Percentiles rank a stretch among this genome's conserved stretches.
These are phyloP conservation scores for Drosophila ogumai DNA, from an alignment of 1,140 invertebrate species.

Conservation along the genomic window DNA sequence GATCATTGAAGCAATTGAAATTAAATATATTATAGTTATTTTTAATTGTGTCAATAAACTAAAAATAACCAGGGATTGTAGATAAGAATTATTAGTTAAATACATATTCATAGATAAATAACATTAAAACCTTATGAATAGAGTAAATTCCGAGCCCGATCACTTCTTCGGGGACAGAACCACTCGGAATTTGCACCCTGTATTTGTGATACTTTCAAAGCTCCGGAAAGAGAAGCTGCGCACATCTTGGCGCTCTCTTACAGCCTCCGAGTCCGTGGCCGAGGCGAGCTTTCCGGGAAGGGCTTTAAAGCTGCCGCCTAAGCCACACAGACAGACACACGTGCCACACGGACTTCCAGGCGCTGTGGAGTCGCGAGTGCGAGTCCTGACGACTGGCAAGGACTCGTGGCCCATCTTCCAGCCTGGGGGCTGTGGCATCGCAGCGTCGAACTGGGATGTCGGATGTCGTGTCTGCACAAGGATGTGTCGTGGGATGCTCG, in stretches of 20 bases:
- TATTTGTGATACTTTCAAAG: conserved; percentile 1
- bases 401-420: conserved; percentile 45
- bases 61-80: too few relatives aligned
- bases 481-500: conserved; percentile 46
- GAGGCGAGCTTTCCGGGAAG: conserved; percentile 37
- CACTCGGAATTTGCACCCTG: conserved; percentile 14
- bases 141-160: conserved; percentile 8
- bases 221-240: conserved; percentile 16
- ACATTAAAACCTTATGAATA: not conserved
- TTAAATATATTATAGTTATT: not conserved
- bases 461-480: conserved; percentile 48
- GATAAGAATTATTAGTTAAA: too few relatives aligned
- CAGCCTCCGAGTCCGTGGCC: conserved; percentile 26
- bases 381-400: conserved; percentile 44
- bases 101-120: not conserved
- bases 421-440: conserved; percentile 34
- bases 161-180: not conserved
- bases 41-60: too few relatives aligned
- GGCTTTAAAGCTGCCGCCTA: conserved; percentile 33
- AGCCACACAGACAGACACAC: conserved; percentile 13
- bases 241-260: conserved; percentile 29
- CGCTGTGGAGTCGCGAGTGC: conserved; percentile 36
- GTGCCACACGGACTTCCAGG: conserved; percentile 32
- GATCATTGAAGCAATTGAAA: too few relatives aligned
- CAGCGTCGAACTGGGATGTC: conserved; percentile 16